phyloP scores from a whole-genome alignment of 2,797 vertebrate species.

The Sebastes melanostomus region DNA sequence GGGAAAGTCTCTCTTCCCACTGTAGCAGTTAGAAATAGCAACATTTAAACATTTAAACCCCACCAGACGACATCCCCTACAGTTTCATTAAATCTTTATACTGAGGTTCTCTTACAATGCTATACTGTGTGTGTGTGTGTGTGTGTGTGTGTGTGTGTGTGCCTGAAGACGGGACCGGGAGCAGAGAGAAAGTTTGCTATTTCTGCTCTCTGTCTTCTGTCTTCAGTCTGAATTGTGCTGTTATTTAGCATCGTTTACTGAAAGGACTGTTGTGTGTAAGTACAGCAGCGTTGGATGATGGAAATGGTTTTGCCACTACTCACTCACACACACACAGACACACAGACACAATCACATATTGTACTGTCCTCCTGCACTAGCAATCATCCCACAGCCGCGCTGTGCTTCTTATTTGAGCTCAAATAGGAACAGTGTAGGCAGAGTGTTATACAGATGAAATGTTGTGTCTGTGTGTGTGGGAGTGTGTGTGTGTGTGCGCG shows the following conservation, averaged over 20 bases:
- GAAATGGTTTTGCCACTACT: conserved; percentile 31
- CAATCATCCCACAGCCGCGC: conserved; percentile 42
- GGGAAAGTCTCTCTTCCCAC: conserved; percentile 49
- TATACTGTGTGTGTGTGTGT: background rate
- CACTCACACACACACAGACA: conserved; percentile 3
- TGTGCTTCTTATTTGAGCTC: conserved; percentile 42
- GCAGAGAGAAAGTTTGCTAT: conserved; percentile 17
- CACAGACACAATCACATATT: background rate
- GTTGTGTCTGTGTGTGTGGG: conserved; percentile 12
- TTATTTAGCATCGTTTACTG: conserved; percentile 28
- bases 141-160: conserved; percentile 2
- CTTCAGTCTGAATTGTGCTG: conserved; percentile 14
- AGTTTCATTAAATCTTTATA: conserved; percentile 74
- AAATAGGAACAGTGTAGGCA: conserved; percentile 51
- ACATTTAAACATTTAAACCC: conserved; percentile 76
- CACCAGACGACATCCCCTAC: conserved; percentile 60
- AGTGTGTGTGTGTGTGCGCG: background rate
- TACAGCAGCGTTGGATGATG: conserved; percentile 34
- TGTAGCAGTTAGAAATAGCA: conserved; percentile 62
- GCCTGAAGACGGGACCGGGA: background rate
- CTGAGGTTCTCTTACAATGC: conserved; percentile 38
- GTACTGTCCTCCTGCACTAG: conserved; percentile 17
- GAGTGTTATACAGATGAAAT: conserved; percentile 42
- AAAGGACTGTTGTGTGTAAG: conserved; percentile 47
- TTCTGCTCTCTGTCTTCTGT: conserved; percentile 22